Evolutionary conservation across 2,113 vertebrate genomes (phyloP), one percentile per base, ranked within the genome.

Genomic region (Pogona vitticeps): DNA sequence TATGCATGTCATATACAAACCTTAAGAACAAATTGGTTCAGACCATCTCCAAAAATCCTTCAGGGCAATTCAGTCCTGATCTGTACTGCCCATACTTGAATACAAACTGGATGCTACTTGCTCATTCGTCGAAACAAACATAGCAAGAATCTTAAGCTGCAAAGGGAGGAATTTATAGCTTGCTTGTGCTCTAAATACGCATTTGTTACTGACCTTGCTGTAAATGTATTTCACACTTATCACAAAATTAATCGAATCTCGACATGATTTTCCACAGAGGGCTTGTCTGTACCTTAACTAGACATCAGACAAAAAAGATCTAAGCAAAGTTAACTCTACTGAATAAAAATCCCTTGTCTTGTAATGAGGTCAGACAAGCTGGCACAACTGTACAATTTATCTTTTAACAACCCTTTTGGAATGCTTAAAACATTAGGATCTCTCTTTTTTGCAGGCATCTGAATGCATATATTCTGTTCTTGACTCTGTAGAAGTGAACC

Each of bases 271-370:
- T 75, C 31, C 86, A 36, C 38, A 67, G 68, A 61, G 40, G 76
- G 26, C 72, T n/a, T 42, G n/a, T 84, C 3, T 72, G n/a, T n/a
- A 17, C 31, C 42, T n/a, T 77, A 77, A 46, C 56, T 21, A 80
- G 28, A 52, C 58, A 40, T 83, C 75, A 40, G 73, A 12, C 80
- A 9, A 38, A 70, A 56, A 36, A 68, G 8, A 63, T 86, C 59
- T 40, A 36, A 59, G 71, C 46, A 52, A 63, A 86, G 58, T n/a
- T 56, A 38, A 56, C 1, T 23, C 13, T 56, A 18, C 23, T 75
- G 82, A 40, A 76, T 75, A 73, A 65, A 59, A 70, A 86, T 81
- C 58, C 42, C 58, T 77, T 88, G 71, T 68, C 15, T 7, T 13
- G 3, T 86, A 52, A 40, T 71, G 67, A 76, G 3, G 5, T 72